These are phyloP conservation scores for cattle (Bos taurus) DNA, from an alignment of 2,113 vertebrate genomes.

Conservation along the genomic window ARS-UCD2.0 NC_037353.1:31135501-31136000, in stretches of 20 bases:
- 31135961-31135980: background rate
- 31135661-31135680: background rate
- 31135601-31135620: background rate
- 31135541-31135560: background rate
- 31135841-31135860: background rate
- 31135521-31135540: background rate
- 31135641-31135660: background rate
- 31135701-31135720: background rate
- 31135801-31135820: background rate
- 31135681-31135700: background rate
- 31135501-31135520: background rate
- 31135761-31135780: background rate
- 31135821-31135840: background rate
- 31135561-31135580: background rate
- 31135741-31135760: background rate
- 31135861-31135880: background rate
- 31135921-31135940: background rate
- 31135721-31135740: background rate
- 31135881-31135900: background rate
- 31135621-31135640: background rate
- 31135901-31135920: background rate
- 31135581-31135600: background rate
- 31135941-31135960: background rate
- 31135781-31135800: background rate
- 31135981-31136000: background rate